Percentiles rank a stretch among this genome's conserved stretches.
Evolutionary conservation across 1,140 invertebrate species (phyloP).

Genomic region (Drosophila sechellia): DNA sequence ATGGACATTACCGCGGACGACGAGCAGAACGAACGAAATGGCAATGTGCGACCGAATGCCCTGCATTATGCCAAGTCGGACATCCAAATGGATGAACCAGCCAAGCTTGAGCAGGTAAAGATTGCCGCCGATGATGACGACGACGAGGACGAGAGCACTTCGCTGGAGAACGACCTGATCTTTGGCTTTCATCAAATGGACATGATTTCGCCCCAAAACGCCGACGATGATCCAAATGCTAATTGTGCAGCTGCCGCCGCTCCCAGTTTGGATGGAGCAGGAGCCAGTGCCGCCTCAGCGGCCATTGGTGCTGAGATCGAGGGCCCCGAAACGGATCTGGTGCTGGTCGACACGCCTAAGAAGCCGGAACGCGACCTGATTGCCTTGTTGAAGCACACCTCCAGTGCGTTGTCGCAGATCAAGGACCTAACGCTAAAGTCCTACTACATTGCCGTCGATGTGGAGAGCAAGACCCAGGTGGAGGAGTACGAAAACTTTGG

Average conservation of each 20-base stretch:
- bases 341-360: conserved; percentile 89
- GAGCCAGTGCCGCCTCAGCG: conserved; percentile 85
- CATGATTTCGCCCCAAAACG: conserved; percentile 70
- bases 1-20: conserved; percentile 84
- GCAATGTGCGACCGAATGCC: conserved; percentile 59
- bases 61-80: conserved; percentile 49
- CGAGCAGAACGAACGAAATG: conserved; percentile 85
- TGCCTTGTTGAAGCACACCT: conserved; percentile 86
- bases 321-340: conserved; percentile 88
- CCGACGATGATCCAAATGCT: conserved; percentile 86
- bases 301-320: conserved; percentile 89
- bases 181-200: conserved; percentile 84
- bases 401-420: conserved; percentile 67
- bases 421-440: conserved; percentile 76
- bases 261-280: conserved; percentile 86
- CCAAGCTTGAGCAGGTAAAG: conserved; percentile 21
- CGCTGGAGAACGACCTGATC: conserved; percentile 85
- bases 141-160: conserved; percentile 86
- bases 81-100: conserved; percentile 34
- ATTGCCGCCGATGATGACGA: conserved; percentile 65
- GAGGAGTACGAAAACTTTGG: conserved; percentile 74
- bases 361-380: conserved; percentile 87
- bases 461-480: conserved; percentile 84
- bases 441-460: conserved; percentile 87
- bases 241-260: conserved; percentile 84